phyloP scores from a whole-genome alignment of 1,140 invertebrate genomes.

The Thaumatotibia leucotreta region DNA sequence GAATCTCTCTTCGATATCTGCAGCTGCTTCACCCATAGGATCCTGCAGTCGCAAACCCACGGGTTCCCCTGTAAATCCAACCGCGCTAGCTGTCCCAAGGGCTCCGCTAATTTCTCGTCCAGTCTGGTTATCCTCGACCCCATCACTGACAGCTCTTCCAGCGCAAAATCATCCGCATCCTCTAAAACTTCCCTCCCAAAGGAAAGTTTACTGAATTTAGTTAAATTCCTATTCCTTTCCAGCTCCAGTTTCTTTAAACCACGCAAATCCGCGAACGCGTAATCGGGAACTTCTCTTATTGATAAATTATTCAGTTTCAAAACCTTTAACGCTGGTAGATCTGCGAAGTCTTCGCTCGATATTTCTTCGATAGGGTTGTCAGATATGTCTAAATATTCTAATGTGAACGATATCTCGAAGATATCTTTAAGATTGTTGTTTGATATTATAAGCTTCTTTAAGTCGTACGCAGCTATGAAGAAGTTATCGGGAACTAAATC shows the following conservation, averaged over 20 bases:
- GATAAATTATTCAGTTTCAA: constrained; percentile 61
- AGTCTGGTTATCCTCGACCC: constrained; percentile 55
- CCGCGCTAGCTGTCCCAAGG: constrained; percentile 48
- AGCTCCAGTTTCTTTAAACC: constrained; percentile 50
- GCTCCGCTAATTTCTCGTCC: constrained; percentile 38
- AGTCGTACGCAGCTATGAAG: constrained; percentile 60
- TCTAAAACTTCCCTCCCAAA: constrained; percentile 60
- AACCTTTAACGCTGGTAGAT: constrained; percentile 51
- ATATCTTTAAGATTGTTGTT: constrained; percentile 55
- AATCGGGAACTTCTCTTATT: constrained; percentile 53
- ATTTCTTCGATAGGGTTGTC: constrained; percentile 59
- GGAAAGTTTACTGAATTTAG: constrained; percentile 44
- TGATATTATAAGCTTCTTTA: constrained; percentile 49
- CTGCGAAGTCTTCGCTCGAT: constrained; percentile 52
- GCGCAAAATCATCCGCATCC: constrained; percentile 53
- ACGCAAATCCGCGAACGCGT: constrained; percentile 48
- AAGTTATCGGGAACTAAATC: constrained; percentile 53
- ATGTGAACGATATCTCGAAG: constrained; percentile 61
- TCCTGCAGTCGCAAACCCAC: constrained; percentile 65
- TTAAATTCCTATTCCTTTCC: constrained; percentile 61
- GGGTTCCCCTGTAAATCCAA: constrained; percentile 66
- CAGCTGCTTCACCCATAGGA: constrained; percentile 59
- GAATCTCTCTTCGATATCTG: constrained; percentile 49
- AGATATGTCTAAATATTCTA: constrained; percentile 68
- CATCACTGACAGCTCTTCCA: constrained; percentile 55